Conservation (phyloP, 2,113 vertebrate species). For the Euleptes europaea region DNA sequence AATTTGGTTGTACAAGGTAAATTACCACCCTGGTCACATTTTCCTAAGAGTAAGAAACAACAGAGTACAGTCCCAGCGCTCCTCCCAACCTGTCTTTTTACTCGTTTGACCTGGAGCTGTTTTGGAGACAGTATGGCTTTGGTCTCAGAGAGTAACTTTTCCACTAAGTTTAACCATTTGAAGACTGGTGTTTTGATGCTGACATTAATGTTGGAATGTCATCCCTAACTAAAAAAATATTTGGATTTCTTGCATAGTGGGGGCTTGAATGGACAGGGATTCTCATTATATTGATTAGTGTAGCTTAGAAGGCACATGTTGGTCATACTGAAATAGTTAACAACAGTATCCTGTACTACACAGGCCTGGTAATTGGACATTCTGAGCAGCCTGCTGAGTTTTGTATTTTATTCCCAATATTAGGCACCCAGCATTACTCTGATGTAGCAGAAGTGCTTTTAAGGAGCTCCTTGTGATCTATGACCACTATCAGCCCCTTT, state of each 20-base stretch:
- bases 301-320: neutral
- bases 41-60: constrained; percentile 46
- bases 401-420: neutral
- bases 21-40: constrained; percentile 65
- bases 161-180: neutral
- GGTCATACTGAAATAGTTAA: neutral
- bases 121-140: constrained; percentile 1
- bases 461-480: neutral
- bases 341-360: neutral
- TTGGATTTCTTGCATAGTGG: neutral
- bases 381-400: neutral
- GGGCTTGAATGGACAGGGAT: neutral
- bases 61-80: constrained; percentile 19
- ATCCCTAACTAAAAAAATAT: neutral
- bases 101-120: constrained; percentile 35
- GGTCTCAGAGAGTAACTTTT: neutral
- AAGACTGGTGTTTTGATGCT: neutral
- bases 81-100: constrained; percentile 25
- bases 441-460: neutral
- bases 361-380: neutral
- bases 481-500: neutral
- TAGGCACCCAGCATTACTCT: neutral
- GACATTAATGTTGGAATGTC: neutral
- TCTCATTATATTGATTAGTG: neutral
- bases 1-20: constrained; percentile 63